Percentiles rank a stretch among this genome's conserved stretches.
These are phyloP conservation scores for Tachypleus tridentatus DNA, from an alignment of 1,140 invertebrate genomes.

Conservation along the genomic window DNA sequence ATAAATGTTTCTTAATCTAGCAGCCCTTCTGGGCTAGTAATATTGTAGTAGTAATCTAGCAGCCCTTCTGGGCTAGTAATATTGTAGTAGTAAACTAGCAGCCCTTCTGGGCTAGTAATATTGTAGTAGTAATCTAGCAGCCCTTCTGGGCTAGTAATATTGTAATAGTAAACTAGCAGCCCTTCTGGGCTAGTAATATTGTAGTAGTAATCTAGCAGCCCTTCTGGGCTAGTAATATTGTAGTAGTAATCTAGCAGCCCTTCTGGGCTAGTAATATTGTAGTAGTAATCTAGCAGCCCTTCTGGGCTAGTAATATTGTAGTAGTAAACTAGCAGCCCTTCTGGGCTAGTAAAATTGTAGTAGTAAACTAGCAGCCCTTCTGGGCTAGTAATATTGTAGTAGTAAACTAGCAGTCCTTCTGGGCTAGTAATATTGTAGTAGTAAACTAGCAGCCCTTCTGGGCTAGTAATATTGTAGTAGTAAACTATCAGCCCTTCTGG, in stretches of 20 bases:
- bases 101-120: not conserved
- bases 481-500: not conserved
- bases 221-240: not conserved
- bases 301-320: not conserved
- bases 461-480: not conserved
- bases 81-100: not conserved
- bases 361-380: not conserved
- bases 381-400: not conserved
- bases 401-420: not conserved
- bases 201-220: not conserved
- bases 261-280: not conserved
- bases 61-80: not conserved
- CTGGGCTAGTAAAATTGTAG: not conserved
- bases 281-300: not conserved
- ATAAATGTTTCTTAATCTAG: constrained; percentile 1
- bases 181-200: not conserved
- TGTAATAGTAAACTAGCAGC: not conserved
- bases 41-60: not conserved
- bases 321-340: not conserved
- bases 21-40: not conserved
- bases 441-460: not conserved
- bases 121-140: not conserved
- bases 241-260: not conserved
- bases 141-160: not conserved
- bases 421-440: not conserved